phyloP scores from a whole-genome alignment of 64 coral and sea anemone genomes.

The Dendronephthya gigantea region DNA sequence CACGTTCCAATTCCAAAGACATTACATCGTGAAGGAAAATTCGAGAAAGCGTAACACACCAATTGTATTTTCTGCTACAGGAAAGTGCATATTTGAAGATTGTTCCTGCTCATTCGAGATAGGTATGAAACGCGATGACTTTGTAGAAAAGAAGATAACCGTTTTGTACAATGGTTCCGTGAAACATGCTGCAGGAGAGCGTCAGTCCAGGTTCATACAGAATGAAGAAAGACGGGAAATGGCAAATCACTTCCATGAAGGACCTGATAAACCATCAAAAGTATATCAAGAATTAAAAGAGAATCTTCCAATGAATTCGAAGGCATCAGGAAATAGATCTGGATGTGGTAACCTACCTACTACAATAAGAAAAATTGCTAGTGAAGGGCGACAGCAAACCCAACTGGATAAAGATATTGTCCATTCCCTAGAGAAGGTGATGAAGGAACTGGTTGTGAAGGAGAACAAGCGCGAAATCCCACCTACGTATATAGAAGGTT shows the following conservation, averaged over 20 bases:
- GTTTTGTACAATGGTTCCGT: neutral
- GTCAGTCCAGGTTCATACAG: conserved; percentile 16
- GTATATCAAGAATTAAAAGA: conserved; percentile 22
- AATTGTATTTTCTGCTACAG: neutral
- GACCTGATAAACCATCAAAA: conserved; percentile 24
- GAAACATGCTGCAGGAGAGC: neutral
- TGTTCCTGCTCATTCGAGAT: conserved; percentile 13
- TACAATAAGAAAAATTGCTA: neutral
- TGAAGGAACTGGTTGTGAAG: neutral
- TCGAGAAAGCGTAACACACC: neutral
- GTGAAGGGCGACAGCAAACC: neutral
- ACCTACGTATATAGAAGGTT: neutral
- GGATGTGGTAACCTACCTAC: neutral
- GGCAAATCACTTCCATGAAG: neutral
- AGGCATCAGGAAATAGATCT: neutral
- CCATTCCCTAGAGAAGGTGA: neutral
- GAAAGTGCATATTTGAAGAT: conserved; percentile 5
- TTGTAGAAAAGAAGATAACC: neutral
- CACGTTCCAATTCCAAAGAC: neutral
- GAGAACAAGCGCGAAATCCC: neutral
- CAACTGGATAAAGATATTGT: neutral
- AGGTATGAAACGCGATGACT: neutral
- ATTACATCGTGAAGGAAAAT: neutral
- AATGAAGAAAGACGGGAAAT: neutral
- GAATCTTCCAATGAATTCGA: neutral